Conservation (phyloP, 2,113 vertebrate species). For the Cephalopterus ornatus region DNA sequence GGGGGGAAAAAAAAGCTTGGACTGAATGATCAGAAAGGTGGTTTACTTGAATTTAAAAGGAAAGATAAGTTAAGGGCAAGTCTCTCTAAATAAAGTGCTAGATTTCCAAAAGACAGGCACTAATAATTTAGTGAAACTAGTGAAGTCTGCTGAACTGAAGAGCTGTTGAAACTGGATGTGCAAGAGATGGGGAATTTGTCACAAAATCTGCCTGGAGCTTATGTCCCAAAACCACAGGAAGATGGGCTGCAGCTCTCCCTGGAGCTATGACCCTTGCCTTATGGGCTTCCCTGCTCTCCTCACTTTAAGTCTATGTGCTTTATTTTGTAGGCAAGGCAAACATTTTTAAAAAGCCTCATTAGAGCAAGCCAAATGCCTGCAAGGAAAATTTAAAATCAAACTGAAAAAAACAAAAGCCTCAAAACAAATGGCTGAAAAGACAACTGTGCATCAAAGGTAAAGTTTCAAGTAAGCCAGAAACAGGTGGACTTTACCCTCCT, state of each 20-base stretch:
- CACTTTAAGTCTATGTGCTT: background rate
- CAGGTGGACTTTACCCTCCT: background rate
- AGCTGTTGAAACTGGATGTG: background rate
- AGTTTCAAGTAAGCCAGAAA: background rate
- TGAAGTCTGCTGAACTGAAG: background rate
- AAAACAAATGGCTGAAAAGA: background rate
- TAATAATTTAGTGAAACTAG: background rate
- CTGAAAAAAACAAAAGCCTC: background rate
- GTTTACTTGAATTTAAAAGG: background rate
- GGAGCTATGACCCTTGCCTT: background rate
- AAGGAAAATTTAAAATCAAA: background rate
- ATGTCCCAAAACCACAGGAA: background rate
- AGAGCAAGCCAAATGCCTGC: background rate
- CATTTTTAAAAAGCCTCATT: background rate
- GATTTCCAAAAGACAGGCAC: background rate
- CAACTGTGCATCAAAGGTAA: background rate
- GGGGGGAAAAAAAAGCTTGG: background rate
- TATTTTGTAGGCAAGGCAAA: background rate
- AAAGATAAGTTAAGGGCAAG: background rate
- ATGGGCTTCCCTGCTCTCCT: background rate
- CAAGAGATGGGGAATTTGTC: background rate
- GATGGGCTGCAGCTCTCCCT: background rate
- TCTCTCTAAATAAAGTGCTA: background rate
- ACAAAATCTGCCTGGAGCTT: background rate
- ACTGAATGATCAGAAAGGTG: background rate